These are phyloP conservation scores for Mormyrops boulengeri DNA, from an alignment of 2,797 vertebrate species.

Conservation along the genomic window DNA sequence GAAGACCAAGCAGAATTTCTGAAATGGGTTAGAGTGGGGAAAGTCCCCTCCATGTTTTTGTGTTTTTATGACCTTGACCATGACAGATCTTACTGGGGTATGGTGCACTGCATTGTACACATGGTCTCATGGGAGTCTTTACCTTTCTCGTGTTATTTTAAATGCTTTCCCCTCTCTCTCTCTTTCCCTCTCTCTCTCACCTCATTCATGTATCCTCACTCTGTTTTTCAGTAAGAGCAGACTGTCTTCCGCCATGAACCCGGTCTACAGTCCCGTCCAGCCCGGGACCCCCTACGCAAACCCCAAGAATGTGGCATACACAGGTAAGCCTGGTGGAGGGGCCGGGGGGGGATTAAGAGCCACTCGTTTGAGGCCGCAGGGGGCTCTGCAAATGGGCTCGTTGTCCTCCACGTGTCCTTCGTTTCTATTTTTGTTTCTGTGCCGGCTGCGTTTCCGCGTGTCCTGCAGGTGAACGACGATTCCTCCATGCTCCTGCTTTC, in stretches of 20 bases:
- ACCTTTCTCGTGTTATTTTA: not conserved
- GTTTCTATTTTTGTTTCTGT: not conserved
- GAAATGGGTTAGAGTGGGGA: not conserved
- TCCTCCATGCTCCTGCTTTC: not conserved
- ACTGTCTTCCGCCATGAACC: constrained; percentile 91
- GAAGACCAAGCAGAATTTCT: not conserved
- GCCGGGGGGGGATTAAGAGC: not conserved
- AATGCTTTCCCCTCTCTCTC: constrained; percentile 24
- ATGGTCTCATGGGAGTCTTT: not conserved
- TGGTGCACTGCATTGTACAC: not conserved
- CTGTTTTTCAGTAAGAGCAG: constrained; percentile 71
- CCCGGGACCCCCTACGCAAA: constrained; percentile 94
- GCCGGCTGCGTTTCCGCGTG: not conserved
- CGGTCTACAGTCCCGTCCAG: constrained; percentile 97
- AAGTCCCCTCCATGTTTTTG: not conserved
- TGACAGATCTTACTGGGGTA: not conserved
- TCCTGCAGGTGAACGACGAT: not conserved
- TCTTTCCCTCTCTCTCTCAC: not conserved
- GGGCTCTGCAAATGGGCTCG: not conserved
- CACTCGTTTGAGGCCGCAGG: not conserved
- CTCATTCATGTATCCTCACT: constrained; percentile 22
- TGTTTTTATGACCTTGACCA: not conserved
- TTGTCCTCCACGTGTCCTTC: not conserved
- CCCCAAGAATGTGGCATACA: constrained; percentile 95
- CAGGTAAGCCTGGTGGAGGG: constrained; percentile 64